Evolutionary conservation across 2,797 vertebrate genomes (phyloP).

Genomic region (Tolypeutes matacus): DNA sequence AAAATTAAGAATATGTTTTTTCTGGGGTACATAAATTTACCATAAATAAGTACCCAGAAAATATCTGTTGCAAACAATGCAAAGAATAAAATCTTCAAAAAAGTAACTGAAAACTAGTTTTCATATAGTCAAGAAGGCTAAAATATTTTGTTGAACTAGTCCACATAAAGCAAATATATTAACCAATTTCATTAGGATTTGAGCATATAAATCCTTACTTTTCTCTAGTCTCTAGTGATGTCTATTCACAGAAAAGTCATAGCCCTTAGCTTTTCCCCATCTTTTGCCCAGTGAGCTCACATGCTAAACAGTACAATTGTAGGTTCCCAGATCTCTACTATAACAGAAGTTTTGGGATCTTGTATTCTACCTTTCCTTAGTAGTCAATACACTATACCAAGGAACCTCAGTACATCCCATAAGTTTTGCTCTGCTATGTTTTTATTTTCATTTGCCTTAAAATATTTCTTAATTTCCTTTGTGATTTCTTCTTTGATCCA

Average conservation of each 20-base stretch:
- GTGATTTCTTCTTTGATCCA: no score
- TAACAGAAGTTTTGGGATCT: background rate
- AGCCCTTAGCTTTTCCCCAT: background rate
- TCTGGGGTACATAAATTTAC: no score
- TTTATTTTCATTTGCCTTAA: no score
- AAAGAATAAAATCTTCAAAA: no score
- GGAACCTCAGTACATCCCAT: background rate
- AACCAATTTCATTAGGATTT: background rate
- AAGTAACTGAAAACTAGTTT: no score
- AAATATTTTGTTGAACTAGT: background rate
- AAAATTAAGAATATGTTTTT: no score
- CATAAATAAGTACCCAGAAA: no score
- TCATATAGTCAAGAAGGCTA: no score
- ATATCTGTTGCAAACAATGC: no score
- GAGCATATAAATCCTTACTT: background rate
- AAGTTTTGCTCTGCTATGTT: no score
- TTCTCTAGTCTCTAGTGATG: background rate
- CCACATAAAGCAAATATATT: background rate
- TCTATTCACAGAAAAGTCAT: background rate
- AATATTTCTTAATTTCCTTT: no score
- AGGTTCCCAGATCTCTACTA: background rate
- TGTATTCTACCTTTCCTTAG: background rate
- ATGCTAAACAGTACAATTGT: background rate
- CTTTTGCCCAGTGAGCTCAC: background rate
- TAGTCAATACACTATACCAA: background rate